Percentiles rank a stretch among this genome's conserved stretches.
These are phyloP conservation scores for Parazoanthus darwini DNA, from an alignment of 92 coral and sea anemone species.

Conservation along the genomic window DNA sequence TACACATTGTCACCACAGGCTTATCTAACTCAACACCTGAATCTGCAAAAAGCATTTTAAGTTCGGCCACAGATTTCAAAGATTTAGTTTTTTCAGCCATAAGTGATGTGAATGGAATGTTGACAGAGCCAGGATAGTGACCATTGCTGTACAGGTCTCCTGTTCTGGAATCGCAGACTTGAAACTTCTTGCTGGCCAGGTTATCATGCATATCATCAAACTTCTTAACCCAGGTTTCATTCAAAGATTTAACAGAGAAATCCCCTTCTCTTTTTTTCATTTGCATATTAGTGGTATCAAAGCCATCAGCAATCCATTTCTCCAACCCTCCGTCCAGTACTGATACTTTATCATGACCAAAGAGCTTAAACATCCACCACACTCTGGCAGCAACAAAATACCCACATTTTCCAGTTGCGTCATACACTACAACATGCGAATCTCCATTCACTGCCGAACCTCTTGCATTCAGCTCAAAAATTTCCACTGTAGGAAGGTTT, in stretches of 20 bases:
- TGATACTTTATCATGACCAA: conserved; percentile 80
- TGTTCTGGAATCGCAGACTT: conserved; percentile 67
- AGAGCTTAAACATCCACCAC: conserved; percentile 83
- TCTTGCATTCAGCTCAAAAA: conserved; percentile 70
- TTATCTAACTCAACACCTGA: conserved; percentile 70
- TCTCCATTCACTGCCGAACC: conserved; percentile 68
- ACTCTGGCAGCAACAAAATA: conserved; percentile 71
- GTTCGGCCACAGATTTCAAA: conserved; percentile 55
- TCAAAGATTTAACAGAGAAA: conserved; percentile 49
- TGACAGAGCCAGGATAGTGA: conserved; percentile 80
- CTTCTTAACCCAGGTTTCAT: conserved; percentile 46
- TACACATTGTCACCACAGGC: conserved; percentile 69
- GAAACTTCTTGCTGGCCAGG: conserved; percentile 43
- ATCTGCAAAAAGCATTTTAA: conserved; percentile 67
- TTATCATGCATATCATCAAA: conserved; percentile 76
- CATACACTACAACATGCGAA: conserved; percentile 69
- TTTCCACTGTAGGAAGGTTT: conserved; percentile 60
- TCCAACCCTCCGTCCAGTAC: conserved; percentile 83
- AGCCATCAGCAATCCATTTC: conserved; percentile 78
- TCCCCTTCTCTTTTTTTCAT: conserved; percentile 67
- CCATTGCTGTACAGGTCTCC: conserved; percentile 44
- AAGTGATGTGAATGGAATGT: conserved; percentile 56
- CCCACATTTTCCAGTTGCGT: conserved; percentile 69
- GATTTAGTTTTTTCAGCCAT: conserved; percentile 52
- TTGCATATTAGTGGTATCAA: conserved; percentile 67